Evolutionary conservation across 2,888 invertebrate species (phyloP), one percentile per base, ranked within the genome.

Genomic region (Choreutis nemorana): DNA sequence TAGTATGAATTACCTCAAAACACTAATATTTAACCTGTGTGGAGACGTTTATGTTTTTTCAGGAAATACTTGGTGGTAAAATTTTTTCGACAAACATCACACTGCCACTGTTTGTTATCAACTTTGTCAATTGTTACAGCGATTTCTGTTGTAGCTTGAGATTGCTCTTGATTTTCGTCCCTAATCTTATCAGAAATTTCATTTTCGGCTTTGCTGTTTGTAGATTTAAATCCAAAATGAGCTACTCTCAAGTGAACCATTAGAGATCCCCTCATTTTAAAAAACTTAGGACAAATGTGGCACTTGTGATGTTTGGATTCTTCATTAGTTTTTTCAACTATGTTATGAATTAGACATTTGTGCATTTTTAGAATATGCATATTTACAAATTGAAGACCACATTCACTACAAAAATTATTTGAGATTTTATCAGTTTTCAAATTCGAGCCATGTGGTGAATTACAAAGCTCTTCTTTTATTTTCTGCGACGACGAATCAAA

Each of bases 21-120:
- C 64, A 68, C 59, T 61, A 68, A 70, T 57, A 57, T 41, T 62
- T 75, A 71, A 88, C 89, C 90, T 64, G 90, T 90, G 63, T 93
- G 93, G 35, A 93, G 80, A 41, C 92, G 82, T 66, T 91, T 91
- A 59, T 93, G 93, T 64, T 93, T 93, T 67, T 91, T 92, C 41
- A 93, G 68, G 55, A 93, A 93, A 72, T 93, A 92, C 64, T 93
- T 93, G 2, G 92, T 93, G 0, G 92, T 92, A 55, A 93, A 93
- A 63, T 86, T 83, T 75, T 93, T 93, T 31, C 83, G 81, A 61
- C 93, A 93, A 24, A 90, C 86, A 49, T 91, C 90, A 54, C 93
- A 93, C 53, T 89, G 88, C 91, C 91, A 93, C 54, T 89, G 87
- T 61, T 92, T 92, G 29, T 84, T 85, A 39, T 88, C 87, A 43